Evolutionary conservation across 1,140 invertebrate genomes (phyloP).

Genomic region (Phortica variegata): DNA sequence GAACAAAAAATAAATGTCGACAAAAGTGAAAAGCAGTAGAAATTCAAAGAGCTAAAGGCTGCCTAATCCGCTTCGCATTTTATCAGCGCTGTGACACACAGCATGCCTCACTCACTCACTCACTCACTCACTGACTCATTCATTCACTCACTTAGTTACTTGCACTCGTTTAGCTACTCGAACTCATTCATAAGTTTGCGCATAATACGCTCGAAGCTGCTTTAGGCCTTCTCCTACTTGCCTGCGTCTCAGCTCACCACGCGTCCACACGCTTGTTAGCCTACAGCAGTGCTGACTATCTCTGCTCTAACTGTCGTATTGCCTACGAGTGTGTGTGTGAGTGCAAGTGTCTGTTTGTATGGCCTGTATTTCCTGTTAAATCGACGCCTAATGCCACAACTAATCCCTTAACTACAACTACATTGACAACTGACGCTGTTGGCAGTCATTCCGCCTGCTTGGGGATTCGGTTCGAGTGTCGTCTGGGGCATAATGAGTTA

Average conservation of each 20-base stretch:
- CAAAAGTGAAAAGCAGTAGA: too few species aligned
- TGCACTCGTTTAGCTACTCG: slow-evolving; percentile 20
- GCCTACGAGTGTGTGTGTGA: background rate
- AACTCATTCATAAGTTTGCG: slow-evolving; percentile 43
- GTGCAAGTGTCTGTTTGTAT: background rate
- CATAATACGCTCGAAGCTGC: slow-evolving; percentile 32
- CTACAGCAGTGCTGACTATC: too few species aligned
- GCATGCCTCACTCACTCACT: too few species aligned
- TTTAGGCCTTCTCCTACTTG: slow-evolving; percentile 36
- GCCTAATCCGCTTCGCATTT: slow-evolving; percentile 52
- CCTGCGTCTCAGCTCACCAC: too few species aligned
- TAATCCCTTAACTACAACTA: slow-evolving; percentile 47
- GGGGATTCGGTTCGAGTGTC: background rate
- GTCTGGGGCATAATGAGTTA: slow-evolving; percentile 41
- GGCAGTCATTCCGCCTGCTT: slow-evolving; percentile 11
- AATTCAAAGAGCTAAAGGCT: slow-evolving; percentile 15
- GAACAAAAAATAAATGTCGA: too few species aligned
- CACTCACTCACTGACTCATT: slow-evolving; percentile 40
- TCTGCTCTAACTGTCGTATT: too few species aligned
- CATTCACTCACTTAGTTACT: slow-evolving; percentile 35
- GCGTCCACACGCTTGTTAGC: too few species aligned
- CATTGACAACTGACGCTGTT: slow-evolving; percentile 37
- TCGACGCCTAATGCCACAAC: slow-evolving; percentile 46
- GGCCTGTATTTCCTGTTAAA: slow-evolving; percentile 31
- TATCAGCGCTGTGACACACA: slow-evolving; percentile 41